Base-by-base conservation (phyloP, 2,888 invertebrate species). In the Malachius bipustulatus region DNA sequence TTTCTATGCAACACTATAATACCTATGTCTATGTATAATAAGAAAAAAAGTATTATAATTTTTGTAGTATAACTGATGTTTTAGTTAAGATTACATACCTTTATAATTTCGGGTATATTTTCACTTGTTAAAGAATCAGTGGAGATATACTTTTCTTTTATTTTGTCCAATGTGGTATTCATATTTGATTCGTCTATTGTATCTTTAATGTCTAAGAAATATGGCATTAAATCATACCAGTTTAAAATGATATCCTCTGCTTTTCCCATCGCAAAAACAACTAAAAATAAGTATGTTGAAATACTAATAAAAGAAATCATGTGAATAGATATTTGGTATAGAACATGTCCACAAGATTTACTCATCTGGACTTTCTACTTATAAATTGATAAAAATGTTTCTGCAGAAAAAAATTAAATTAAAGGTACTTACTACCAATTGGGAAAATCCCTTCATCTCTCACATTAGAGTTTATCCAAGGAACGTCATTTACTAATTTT, bases 361-460 rank as follows among this genome's bases (percentile, higher is more conserved):
- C n/a, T n/a, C n/a, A n/a, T n/a, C n/a, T n/a, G n/a, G n/a, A n/a
- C n/a, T n/a, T n/a, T n/a, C n/a, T n/a, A n/a, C n/a, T n/a, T n/a
- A n/a, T n/a, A n/a, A n/a, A n/a, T n/a, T n/a, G n/a, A n/a, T n/a
- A n/a, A n/a, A n/a, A n/a, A n/a, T n/a, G n/a, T n/a, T n/a, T n/a
- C n/a, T n/a, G n/a, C n/a, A n/a, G n/a, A n/a, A 19, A 19, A 19
- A 6, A 19, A 19, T 19, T 19, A 19, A n/a, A 19, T 19, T 8
- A 19, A 8, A 16, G 10, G 8, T 19, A 47, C 52, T 47, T 59
- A 78, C 80, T 67, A 49, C 73, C 71, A 29, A 72, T 75, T 13
- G 80, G 78, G 48, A 75, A 77, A 10, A 79, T 63, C 37, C 82
- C 82, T 55, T 83, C 83, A 36, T 81, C 74, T n/a, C 73, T 70